A percentile compares a stretch with the other conserved stretches of the same genome.
Evolutionary conservation across 1,140 invertebrate species (phyloP).

Genomic region (Lanistes nyassanus): DNA sequence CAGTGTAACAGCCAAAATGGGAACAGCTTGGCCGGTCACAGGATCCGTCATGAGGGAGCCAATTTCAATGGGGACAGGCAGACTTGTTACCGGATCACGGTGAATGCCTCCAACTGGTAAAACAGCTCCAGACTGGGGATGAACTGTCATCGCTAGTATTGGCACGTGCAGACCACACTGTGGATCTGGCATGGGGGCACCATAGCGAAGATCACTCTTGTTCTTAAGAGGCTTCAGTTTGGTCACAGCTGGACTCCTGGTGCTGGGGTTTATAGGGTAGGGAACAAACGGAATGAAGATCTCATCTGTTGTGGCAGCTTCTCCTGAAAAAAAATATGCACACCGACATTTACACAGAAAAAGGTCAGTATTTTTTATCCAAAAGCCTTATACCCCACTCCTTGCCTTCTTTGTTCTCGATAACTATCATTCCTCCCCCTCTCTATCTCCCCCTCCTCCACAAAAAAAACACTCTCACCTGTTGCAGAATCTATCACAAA

Average conservation of each 20-base stretch:
- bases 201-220: conserved; percentile 54
- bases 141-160: conserved; percentile 60
- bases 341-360: not conserved
- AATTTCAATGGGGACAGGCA: conserved; percentile 59
- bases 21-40: conserved; percentile 53
- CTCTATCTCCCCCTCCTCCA: too few species aligned
- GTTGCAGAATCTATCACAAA: conserved; percentile 60
- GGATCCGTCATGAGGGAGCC: conserved; percentile 63
- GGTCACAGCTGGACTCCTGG: conserved; percentile 46
- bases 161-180: conserved; percentile 59
- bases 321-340: conserved; percentile 40
- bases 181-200: conserved; percentile 57
- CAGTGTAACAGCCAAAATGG: conserved; percentile 55
- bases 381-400: not conserved
- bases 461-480: too few species aligned
- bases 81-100: conserved; percentile 57
- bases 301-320: conserved; percentile 51
- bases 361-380: not conserved
- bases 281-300: conserved; percentile 60
- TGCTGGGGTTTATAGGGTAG: conserved; percentile 50
- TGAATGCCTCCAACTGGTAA: conserved; percentile 61
- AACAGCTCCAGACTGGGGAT: conserved; percentile 58
- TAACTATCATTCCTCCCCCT: not conserved
- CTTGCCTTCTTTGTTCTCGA: not conserved
- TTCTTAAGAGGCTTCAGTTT: conserved; percentile 53